Evolutionary conservation across 2,797 vertebrate species (phyloP).

Genomic region (Mionectes olivaceus): DNA sequence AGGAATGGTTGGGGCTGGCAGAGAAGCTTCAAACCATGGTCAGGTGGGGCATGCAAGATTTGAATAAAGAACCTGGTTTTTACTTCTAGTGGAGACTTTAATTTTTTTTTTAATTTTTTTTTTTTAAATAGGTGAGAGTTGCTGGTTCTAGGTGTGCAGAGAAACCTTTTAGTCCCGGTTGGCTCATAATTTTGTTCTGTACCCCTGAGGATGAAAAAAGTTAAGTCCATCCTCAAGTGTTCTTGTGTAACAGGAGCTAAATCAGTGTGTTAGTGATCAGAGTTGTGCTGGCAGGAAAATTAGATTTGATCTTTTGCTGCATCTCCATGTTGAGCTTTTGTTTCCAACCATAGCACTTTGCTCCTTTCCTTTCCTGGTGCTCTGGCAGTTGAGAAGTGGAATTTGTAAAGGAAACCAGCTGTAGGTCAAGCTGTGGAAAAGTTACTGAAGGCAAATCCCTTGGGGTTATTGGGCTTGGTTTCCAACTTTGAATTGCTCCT

Average conservation of each 20-base stretch:
- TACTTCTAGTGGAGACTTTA: neutral
- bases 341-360: neutral
- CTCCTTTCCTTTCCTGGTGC: neutral
- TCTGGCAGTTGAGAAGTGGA: neutral
- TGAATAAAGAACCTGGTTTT: neutral
- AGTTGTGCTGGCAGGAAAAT: neutral
- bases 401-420: conserved; percentile 30
- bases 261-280: neutral
- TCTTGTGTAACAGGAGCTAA: neutral
- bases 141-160: neutral
- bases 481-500: neutral
- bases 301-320: neutral
- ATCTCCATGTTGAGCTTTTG: neutral
- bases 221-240: neutral
- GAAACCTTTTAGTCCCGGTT: neutral
- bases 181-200: neutral
- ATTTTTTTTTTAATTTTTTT: neutral
- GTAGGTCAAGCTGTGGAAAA: conserved; percentile 11
- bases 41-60: neutral
- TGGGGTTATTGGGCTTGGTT: neutral
- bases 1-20: neutral
- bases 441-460: neutral
- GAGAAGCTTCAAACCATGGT: neutral
- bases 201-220: neutral
- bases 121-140: neutral